These are phyloP conservation scores for Strigamia crassipes DNA, from an alignment of 2,888 invertebrate species.

Conservation along the genomic window DNA sequence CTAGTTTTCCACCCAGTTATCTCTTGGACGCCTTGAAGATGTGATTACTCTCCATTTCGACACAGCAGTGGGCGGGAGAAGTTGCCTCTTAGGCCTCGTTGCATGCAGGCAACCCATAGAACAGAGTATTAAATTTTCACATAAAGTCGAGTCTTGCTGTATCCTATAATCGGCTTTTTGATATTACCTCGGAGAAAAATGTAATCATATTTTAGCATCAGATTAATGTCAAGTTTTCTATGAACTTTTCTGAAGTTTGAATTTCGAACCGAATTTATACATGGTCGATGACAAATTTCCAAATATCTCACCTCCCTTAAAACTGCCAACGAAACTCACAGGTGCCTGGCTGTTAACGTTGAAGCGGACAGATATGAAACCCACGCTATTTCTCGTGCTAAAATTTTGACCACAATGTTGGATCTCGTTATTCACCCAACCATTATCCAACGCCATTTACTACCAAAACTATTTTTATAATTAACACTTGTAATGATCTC, in stretches of 20 bases:
- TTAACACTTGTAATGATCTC: too few relatives aligned
- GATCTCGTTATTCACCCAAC: too few relatives aligned
- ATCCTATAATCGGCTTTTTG: not conserved
- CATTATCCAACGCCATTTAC: too few relatives aligned
- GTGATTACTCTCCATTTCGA: conserved; percentile 10
- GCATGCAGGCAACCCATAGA: not conserved
- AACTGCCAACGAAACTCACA: too few relatives aligned
- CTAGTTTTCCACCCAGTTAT: conserved; percentile 20
- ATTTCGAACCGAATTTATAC: not conserved
- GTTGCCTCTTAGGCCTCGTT: conserved; percentile 5
- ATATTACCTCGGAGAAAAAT: not conserved
- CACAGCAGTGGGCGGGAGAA: not conserved
- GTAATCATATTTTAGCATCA: not conserved
- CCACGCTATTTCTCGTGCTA: too few relatives aligned
- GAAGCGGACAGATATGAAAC: too few relatives aligned
- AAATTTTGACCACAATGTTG: too few relatives aligned
- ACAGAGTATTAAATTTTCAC: conserved; percentile 8
- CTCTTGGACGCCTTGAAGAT: conserved; percentile 14
- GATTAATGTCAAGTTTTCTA: too few relatives aligned
- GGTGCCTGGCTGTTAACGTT: too few relatives aligned
- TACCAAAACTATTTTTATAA: too few relatives aligned
- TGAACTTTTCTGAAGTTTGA: too few relatives aligned
- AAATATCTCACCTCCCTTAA: not conserved
- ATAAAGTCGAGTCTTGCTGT: not conserved
- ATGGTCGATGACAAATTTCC: not conserved